Evolutionary conservation across 2,797 vertebrate genomes (phyloP).

Genomic region (Sparidentex hasta): DNA sequence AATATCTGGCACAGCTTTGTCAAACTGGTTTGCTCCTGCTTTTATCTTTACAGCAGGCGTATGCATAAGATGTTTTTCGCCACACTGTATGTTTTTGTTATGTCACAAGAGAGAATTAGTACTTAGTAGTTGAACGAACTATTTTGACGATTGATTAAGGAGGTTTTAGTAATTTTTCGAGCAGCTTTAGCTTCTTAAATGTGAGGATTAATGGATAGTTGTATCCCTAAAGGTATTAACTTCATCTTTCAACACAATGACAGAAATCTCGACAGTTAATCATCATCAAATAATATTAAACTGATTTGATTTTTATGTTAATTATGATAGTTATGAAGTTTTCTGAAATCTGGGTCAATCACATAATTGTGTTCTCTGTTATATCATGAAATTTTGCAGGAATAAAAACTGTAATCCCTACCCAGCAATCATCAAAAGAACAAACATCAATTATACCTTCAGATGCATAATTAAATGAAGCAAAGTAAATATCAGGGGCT

Average conservation of each 20-base stretch:
- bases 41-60: not conserved
- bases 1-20: not conserved
- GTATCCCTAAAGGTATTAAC: too few species aligned
- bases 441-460: conserved; percentile 27
- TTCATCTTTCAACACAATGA: too few species aligned
- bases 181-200: too few species aligned
- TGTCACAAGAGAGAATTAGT: not conserved
- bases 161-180: too few species aligned
- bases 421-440: conserved; percentile 4
- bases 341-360: not conserved
- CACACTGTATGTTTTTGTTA: conserved; percentile 1
- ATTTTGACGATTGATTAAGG: too few species aligned
- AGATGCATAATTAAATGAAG: conserved; percentile 8
- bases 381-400: not conserved
- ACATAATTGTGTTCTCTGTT: not conserved
- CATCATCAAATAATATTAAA: too few species aligned
- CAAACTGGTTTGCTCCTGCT: too few species aligned
- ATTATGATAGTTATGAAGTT: too few species aligned
- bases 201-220: too few species aligned
- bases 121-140: too few species aligned
- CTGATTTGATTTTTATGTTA: too few species aligned
- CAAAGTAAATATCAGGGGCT: not conserved
- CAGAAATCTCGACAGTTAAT: too few species aligned
- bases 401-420: conserved; percentile 15
- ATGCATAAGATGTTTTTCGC: not conserved